Evolutionary conservation across 2,113 vertebrate species (phyloP).

Genomic region (Pelusios castaneus): DNA sequence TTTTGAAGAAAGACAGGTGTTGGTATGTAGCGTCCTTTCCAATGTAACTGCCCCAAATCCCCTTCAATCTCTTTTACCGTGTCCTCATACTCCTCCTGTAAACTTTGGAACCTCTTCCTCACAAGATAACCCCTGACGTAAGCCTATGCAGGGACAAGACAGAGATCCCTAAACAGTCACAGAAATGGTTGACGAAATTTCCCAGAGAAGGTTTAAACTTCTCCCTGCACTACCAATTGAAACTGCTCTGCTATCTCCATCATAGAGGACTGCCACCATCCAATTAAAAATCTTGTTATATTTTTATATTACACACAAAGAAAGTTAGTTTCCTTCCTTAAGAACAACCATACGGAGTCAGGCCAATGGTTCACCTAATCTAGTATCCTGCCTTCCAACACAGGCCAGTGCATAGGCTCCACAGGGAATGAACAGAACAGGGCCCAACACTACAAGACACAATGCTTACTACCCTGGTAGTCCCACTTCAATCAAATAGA

Average conservation of each 20-base stretch:
- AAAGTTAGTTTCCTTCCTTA: too few species aligned
- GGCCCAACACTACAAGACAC: not conserved
- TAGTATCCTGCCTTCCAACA: too few species aligned
- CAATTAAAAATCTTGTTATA: not conserved
- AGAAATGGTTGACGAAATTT: not conserved
- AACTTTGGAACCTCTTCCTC: constrained; percentile 74
- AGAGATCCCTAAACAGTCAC: not conserved
- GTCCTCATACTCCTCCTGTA: constrained; percentile 82
- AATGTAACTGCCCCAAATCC: constrained; percentile 73
- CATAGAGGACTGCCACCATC: not conserved
- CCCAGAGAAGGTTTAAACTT: not conserved
- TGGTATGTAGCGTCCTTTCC: constrained; percentile 74
- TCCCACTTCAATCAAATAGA: not conserved
- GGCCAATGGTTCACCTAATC: too few species aligned
- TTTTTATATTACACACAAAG: too few species aligned
- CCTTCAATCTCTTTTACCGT: constrained; percentile 88
- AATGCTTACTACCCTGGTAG: not conserved
- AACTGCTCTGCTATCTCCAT: too few species aligned
- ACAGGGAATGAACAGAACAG: not conserved
- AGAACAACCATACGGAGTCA: too few species aligned
- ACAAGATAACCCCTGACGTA: constrained; percentile 80
- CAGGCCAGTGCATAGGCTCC: not conserved
- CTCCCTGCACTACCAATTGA: too few species aligned
- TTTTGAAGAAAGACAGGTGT: constrained; percentile 79
- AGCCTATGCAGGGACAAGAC: constrained; percentile 74